Evolutionary conservation across 1,140 invertebrate species (phyloP).

Genomic region (Zelostemma sp.): DNA sequence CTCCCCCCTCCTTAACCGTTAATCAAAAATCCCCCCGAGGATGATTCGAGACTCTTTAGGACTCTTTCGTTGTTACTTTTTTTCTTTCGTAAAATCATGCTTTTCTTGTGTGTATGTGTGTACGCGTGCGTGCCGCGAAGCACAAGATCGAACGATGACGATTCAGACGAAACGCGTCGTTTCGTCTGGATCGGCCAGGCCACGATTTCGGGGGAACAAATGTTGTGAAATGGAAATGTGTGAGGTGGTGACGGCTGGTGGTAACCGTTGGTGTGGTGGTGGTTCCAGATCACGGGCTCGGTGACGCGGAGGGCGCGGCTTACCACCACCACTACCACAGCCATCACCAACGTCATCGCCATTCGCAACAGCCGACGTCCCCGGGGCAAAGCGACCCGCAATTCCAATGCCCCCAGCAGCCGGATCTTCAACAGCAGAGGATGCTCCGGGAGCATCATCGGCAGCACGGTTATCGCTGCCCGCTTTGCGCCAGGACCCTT

Average conservation of each 20-base stretch:
- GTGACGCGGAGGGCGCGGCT: slow-evolving; percentile 63
- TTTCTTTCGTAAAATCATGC: no score
- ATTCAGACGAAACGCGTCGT: no score
- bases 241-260: slow-evolving; percentile 63
- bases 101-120: no score
- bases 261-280: slow-evolving; percentile 70
- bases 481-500: slow-evolving; percentile 77
- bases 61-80: no score
- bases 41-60: no score
- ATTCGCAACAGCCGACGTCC: slow-evolving; percentile 51
- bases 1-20: slow-evolving; percentile 14
- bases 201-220: no score
- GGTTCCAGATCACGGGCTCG: slow-evolving; percentile 69
- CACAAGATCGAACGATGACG: no score
- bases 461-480: slow-evolving; percentile 71
- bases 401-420: slow-evolving; percentile 50
- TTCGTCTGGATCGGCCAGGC: slow-evolving; percentile 34
- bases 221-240: slow-evolving; percentile 34
- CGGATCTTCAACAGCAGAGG: slow-evolving; percentile 60
- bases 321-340: slow-evolving; percentile 66
- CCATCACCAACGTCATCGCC: slow-evolving; percentile 68
- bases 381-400: slow-evolving; percentile 43
- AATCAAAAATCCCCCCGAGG: no score
- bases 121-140: no score
- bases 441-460: slow-evolving; percentile 58